Evolutionary conservation across 2,888 invertebrate species (phyloP).

Genomic region (Anorthoa munda): DNA sequence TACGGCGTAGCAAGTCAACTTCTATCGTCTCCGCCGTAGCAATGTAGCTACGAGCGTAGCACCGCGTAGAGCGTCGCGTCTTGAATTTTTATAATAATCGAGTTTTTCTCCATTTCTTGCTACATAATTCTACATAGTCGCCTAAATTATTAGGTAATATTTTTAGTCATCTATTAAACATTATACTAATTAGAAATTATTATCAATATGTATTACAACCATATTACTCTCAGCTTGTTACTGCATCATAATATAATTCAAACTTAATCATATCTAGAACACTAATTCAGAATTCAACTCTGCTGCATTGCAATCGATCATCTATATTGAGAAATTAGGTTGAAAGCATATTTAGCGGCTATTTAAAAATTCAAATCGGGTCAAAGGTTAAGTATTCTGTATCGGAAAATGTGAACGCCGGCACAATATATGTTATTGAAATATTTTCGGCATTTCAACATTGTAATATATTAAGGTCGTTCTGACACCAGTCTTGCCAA

Average conservation of each 20-base stretch:
- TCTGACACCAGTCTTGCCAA: too few species aligned
- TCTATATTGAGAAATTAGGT: constrained; percentile 62
- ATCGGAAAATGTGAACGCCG: constrained; percentile 1
- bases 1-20: constrained; percentile 42
- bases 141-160: too few species aligned
- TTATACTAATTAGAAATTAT: not conserved
- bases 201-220: too few species aligned
- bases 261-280: not conserved
- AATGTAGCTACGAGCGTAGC: constrained; percentile 34
- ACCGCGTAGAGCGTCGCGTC: not conserved
- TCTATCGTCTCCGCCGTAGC: constrained; percentile 59
- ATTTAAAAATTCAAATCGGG: constrained; percentile 56
- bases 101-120: not conserved
- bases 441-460: constrained; percentile 25
- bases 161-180: too few species aligned
- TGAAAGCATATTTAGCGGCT: constrained; percentile 51
- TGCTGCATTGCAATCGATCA: constrained; percentile 33
- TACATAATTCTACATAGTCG: not conserved
- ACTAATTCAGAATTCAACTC: constrained; percentile 6
- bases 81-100: not conserved
- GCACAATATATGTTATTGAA: constrained; percentile 34
- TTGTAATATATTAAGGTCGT: too few species aligned
- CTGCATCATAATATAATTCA: not conserved
- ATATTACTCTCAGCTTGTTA: not conserved
- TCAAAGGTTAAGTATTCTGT: constrained; percentile 38